Percentiles rank a stretch among this genome's conserved stretches.
Evolutionary conservation across 2,888 invertebrate species (phyloP).

Genomic region (Drosophila kuntzei): DNA sequence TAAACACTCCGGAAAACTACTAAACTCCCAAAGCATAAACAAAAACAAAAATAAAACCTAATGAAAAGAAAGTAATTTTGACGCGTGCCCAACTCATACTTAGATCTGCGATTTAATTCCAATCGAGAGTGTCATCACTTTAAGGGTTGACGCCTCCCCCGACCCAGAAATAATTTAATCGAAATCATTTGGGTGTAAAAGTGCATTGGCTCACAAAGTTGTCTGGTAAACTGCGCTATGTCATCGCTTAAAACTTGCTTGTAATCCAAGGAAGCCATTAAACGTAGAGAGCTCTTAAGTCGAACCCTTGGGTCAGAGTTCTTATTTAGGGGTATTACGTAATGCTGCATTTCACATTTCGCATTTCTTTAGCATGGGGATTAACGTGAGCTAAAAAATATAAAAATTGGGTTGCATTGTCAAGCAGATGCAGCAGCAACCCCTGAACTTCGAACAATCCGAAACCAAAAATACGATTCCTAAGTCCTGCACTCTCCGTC

Average conservation of each 20-base stretch:
- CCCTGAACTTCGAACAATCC: slow-evolving; percentile 25
- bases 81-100: slow-evolving; percentile 29
- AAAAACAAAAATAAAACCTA: slow-evolving; percentile 26
- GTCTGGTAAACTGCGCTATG: slow-evolving; percentile 37
- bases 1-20: slow-evolving; percentile 12
- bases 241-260: slow-evolving; percentile 34
- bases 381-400: slow-evolving; percentile 37
- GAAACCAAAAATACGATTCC: slow-evolving; percentile 17
- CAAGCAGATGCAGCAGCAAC: slow-evolving; percentile 56
- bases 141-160: slow-evolving; percentile 11
- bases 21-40: slow-evolving; percentile 13
- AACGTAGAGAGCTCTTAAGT: slow-evolving; percentile 43
- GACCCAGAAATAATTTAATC: slow-evolving; percentile 30
- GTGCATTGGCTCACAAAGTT: slow-evolving; percentile 21
- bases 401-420: slow-evolving; percentile 41
- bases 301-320: slow-evolving; percentile 12
- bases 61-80: slow-evolving; percentile 25
- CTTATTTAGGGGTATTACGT: slow-evolving; percentile 20
- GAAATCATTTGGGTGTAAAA: slow-evolving; percentile 23
- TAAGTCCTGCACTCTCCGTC: slow-evolving; percentile 3
- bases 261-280: slow-evolving; percentile 25
- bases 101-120: slow-evolving; percentile 33
- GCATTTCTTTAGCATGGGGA: slow-evolving; percentile 31
- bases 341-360: slow-evolving; percentile 21
- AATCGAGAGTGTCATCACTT: slow-evolving; percentile 25